Evolutionary conservation across 2,888 invertebrate genomes (phyloP), one percentile per base, ranked within the genome.

Genomic region (Mesoligia furuncula): DNA sequence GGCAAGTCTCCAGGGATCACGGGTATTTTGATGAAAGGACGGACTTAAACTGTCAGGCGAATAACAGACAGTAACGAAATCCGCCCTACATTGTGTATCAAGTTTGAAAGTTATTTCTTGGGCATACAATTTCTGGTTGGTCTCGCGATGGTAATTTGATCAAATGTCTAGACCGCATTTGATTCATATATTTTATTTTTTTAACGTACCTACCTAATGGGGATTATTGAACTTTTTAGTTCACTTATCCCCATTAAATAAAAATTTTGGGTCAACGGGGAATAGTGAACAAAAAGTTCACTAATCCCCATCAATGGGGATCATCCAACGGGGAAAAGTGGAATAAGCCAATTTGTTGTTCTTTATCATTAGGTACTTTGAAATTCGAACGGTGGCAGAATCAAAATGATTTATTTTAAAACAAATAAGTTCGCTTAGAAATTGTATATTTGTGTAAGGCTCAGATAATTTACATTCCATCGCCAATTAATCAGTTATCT

Each of bases 21-120:
- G n/a, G 62, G 51, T 67, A 42, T 61, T 80, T 80, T 84, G 71
- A 84, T 64, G 84, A 80, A 74, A 59, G 74, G 39, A 61, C 20
- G 66, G 73, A 24, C 80, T 80, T 71, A 61, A 36, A 68, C 42
- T 67, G 67, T 68, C 80, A 71, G 13, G 74, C 74, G 71, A 64
- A 31, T 48, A 48, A 71, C 31, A 48, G 74, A 68, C 62, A 59
- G 74, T 80, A 80, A 80, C 65, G 80, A 39, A 73, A 71, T 64
- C 67, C 39, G 7, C 39, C 20, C 17, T 31, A 31, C 27, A 70
- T 54, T 73, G 15, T 54, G 11, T 54, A 17, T 27, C 20, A 42
- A 27, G 15, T 67, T 75, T 39, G 17, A 24, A 27, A 24, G 9
- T 20, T 15, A 54, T 67, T 54, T 45, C 13, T 39, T 24, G 24